These are phyloP conservation scores for Arrhopalites spinosus DNA, from an alignment of 2,888 invertebrate species.

Conservation along the genomic window DNA sequence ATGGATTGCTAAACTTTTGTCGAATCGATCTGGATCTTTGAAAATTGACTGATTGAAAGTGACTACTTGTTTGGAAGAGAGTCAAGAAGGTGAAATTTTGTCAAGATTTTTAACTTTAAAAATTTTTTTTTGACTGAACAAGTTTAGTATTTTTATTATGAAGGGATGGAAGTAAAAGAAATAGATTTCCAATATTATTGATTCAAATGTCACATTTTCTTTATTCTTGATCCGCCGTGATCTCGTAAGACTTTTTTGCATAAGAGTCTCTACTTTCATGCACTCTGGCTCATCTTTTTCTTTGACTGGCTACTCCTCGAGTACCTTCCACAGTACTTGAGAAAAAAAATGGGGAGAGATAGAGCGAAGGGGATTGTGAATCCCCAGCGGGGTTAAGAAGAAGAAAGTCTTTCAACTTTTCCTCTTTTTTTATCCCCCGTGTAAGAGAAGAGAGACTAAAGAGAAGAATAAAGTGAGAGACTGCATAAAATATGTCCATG, in stretches of 20 bases:
- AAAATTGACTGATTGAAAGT: no score
- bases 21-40: no score
- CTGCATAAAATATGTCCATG: slow-evolving; percentile 52
- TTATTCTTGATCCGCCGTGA: slow-evolving; percentile 8
- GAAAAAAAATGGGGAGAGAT: neutral
- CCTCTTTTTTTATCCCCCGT: slow-evolving; percentile 20
- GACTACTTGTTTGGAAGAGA: no score
- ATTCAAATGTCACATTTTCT: slow-evolving; percentile 2
- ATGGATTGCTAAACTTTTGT: no score
- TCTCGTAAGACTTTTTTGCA: neutral
- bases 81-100: no score
- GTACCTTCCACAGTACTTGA: slow-evolving; percentile 34
- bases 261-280: neutral
- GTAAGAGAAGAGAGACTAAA: slow-evolving; percentile 39
- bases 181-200: slow-evolving; percentile 20
- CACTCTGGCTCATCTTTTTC: neutral
- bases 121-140: no score
- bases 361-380: slow-evolving; percentile 35
- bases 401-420: slow-evolving; percentile 53
- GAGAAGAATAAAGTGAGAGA: slow-evolving; percentile 40
- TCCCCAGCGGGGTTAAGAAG: slow-evolving; percentile 50
- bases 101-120: no score
- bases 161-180: neutral
- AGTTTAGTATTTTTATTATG: no score
- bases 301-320: slow-evolving; percentile 29